Percentiles rank a stretch among this genome's conserved stretches.
These are phyloP conservation scores for Yponomeuta cagnagella DNA, from an alignment of 2,888 invertebrate genomes.

Conservation along the genomic window DNA sequence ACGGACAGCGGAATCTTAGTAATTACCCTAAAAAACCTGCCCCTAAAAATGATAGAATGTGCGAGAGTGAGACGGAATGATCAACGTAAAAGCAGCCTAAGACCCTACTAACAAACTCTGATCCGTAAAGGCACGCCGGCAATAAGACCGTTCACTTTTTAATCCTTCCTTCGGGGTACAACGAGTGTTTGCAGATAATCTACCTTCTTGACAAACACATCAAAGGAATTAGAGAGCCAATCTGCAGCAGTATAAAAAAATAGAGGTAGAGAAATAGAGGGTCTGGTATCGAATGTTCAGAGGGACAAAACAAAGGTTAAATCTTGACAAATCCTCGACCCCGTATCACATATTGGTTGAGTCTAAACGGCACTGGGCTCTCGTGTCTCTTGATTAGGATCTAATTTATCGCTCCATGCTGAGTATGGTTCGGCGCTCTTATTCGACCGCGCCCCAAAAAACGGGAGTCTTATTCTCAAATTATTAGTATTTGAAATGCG, in stretches of 20 bases:
- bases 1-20: too few species aligned
- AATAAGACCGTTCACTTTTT: background rate
- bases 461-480: too few species aligned
- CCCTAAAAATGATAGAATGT: too few species aligned
- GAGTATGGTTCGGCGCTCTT: constrained; percentile 26
- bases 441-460: too few species aligned
- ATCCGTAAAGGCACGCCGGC: background rate
- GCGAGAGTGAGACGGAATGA: too few species aligned
- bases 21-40: too few species aligned
- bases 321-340: constrained; percentile 10
- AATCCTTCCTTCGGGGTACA: background rate
- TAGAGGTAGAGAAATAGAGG: background rate
- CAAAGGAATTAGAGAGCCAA: background rate
- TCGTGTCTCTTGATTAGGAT: constrained; percentile 32
- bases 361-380: constrained; percentile 15
- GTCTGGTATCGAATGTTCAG: background rate
- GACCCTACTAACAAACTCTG: too few species aligned
- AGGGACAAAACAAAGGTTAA: background rate
- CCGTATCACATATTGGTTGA: constrained; percentile 14
- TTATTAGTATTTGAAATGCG: too few species aligned
- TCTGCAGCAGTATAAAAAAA: background rate
- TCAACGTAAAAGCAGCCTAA: too few species aligned
- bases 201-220: background rate
- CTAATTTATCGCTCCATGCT: constrained; percentile 44
- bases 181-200: background rate